These are phyloP conservation scores for Halichoerus grypus DNA, from an alignment of 2,113 vertebrate genomes.

Conservation along the genomic window DNA sequence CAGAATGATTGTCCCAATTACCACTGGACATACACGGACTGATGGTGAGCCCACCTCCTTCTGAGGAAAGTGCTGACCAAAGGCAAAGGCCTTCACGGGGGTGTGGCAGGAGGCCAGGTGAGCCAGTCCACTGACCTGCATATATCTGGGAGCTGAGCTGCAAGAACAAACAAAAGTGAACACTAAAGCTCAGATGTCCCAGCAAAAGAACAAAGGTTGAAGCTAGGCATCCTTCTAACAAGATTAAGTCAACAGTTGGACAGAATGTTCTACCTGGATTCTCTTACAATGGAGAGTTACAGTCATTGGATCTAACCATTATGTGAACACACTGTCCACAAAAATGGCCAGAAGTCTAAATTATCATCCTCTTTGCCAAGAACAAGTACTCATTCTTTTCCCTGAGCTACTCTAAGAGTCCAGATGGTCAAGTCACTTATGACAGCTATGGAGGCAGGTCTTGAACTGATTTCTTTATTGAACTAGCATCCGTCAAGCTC, in stretches of 20 bases:
- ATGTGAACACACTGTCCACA: not conserved
- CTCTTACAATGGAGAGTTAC: not conserved
- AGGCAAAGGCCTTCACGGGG: not conserved
- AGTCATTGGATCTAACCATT: not conserved
- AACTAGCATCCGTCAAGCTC: not conserved
- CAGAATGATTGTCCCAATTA: not conserved
- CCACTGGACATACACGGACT: not conserved
- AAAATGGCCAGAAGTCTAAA: slow-evolving; percentile 12
- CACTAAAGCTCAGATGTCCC: slow-evolving; percentile 1
- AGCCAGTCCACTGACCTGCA: slow-evolving; percentile 37
- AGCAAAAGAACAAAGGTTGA: slow-evolving; percentile 66
- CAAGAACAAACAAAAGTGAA: slow-evolving; percentile 56
- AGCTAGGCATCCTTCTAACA: not conserved
- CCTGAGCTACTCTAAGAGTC: not conserved
- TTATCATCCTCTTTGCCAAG: not conserved
- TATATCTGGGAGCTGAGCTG: not conserved
- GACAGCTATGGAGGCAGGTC: not conserved
- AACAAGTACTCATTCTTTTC: slow-evolving; percentile 19
- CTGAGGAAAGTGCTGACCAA: slow-evolving; percentile 11
- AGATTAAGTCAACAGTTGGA: slow-evolving; percentile 48
- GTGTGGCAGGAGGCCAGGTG: not conserved
- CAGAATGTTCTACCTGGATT: slow-evolving; percentile 19
- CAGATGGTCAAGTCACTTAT: not conserved
- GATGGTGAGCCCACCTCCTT: not conserved
- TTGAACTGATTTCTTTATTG: slow-evolving; percentile 46